A percentile compares a stretch with the other conserved stretches of the same genome.
These are phyloP conservation scores for Heliornis fulica DNA, from an alignment of 2,113 vertebrate species.

Conservation along the genomic window DNA sequence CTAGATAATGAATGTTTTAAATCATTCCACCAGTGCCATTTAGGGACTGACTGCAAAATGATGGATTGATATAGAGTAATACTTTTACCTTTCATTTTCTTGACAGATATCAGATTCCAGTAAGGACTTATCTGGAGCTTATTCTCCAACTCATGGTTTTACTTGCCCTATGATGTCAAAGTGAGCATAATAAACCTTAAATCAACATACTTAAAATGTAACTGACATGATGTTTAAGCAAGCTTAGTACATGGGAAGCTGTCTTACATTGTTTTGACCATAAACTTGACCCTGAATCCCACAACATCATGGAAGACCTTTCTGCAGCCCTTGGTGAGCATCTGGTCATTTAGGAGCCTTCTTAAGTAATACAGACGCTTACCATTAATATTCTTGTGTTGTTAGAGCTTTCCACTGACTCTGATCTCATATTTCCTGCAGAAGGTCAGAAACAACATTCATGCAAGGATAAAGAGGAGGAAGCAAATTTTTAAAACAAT, in stretches of 20 bases:
- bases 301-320: background rate
- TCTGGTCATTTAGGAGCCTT: background rate
- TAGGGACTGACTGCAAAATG: background rate
- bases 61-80: background rate
- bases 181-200: background rate
- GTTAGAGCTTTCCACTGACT: background rate
- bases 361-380: background rate
- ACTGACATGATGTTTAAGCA: background rate
- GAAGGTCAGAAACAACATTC: background rate
- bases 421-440: background rate
- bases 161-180: background rate
- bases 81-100: background rate
- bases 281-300: background rate
- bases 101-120: background rate
- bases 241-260: background rate
- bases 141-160: background rate
- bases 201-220: background rate
- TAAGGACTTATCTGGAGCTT: background rate
- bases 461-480: background rate
- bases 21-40: background rate
- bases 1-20: background rate
- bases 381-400: background rate
- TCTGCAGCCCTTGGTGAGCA: background rate
- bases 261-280: background rate
- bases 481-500: conserved; percentile 24